Evolutionary conservation across 2,888 invertebrate genomes (phyloP), one percentile per base, ranked within the genome.

Genomic region (Brassicogethes aeneus): DNA sequence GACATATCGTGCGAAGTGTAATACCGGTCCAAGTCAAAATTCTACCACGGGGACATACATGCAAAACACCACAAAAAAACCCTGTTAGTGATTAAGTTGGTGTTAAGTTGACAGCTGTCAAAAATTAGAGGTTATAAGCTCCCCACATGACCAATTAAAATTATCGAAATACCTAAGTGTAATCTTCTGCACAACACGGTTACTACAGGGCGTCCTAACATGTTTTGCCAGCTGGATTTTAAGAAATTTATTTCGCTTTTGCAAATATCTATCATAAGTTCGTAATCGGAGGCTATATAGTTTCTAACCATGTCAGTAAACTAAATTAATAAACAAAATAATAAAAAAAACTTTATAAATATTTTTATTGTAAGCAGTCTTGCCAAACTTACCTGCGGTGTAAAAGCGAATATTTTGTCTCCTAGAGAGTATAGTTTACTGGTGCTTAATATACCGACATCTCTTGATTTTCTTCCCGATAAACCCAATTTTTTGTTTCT

Each of bases 261-360:
- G 75, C 94, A 87, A 70, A 89, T 89, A 76, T 97, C 96, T 68
- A 96, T 87, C 85, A 96, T 86, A 73, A 97, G 82, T 72, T 94
- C 92, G 73, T 89, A 89, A 76, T 99, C 97, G 66, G 93, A 91
- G 66, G 94, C 94, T 69, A 96, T 88, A 85, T 97, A 97, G 82
- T 95, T 96, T 70, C 91, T 85, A 66, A 87, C 85, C 77, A 88
- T 85, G 78, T 99, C 97, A 77, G 93, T 90, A 77, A 94, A 91
- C 95, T 97, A 77, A 59, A 62, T 65, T 2, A 23, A 23, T 23
- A 7, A 23, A 23, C 5, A 23, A 10, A 23, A 7, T 10, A 10
- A 7, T 10, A 23, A 23, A 13, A 41, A 36, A 40, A 34, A 44
- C 15, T 13, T n/a, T 39, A 17, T 23, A 8, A 30, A 38, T 23